A percentile compares a stretch with the other conserved stretches of the same genome.
Conservation (phyloP, 2,113 vertebrate species). For the Rhinolophus ferrumequinum region DNA sequence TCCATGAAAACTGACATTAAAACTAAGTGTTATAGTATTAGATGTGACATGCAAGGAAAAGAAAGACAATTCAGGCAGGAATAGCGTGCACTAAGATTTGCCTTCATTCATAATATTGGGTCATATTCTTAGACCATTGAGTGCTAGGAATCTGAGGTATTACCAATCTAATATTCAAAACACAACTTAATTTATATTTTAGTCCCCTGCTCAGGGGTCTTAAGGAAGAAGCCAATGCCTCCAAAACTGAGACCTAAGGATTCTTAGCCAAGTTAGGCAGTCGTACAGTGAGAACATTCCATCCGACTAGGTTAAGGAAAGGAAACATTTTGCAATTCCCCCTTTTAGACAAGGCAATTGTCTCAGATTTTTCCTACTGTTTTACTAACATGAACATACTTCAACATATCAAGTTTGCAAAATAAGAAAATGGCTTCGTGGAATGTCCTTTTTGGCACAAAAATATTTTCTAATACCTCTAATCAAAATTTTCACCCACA, state of each 20-base stretch:
- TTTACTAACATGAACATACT: slow-evolving; percentile 84
- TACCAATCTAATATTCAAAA: slow-evolving; percentile 43
- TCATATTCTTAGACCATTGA: slow-evolving; percentile 72
- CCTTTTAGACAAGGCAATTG: slow-evolving; percentile 74
- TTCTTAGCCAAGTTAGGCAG: slow-evolving; percentile 71
- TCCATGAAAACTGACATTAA: slow-evolving; percentile 91
- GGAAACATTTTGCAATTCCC: slow-evolving; percentile 83
- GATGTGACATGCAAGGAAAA: slow-evolving; percentile 94
- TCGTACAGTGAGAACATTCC: slow-evolving; percentile 64
- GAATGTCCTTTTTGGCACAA: slow-evolving; percentile 89
- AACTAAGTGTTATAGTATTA: slow-evolving; percentile 91
- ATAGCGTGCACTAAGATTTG: slow-evolving; percentile 87
- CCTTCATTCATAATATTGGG: slow-evolving; percentile 82
- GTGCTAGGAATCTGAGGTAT: slow-evolving; percentile 69
- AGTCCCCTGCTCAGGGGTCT: slow-evolving; percentile 67
- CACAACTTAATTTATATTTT: slow-evolving; percentile 44
- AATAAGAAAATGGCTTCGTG: slow-evolving; percentile 85
- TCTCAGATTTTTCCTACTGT: slow-evolving; percentile 18
- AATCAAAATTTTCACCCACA: slow-evolving; percentile 72
- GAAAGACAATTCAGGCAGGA: slow-evolving; percentile 87
- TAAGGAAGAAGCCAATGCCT: slow-evolving; percentile 62
- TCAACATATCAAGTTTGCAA: slow-evolving; percentile 84
- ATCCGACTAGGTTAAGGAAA: slow-evolving; percentile 84
- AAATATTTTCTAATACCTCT: slow-evolving; percentile 77
- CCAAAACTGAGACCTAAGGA: slow-evolving; percentile 31